Conservation (phyloP, 2,113 vertebrate genomes). For the Podarcis raffonei region DNA sequence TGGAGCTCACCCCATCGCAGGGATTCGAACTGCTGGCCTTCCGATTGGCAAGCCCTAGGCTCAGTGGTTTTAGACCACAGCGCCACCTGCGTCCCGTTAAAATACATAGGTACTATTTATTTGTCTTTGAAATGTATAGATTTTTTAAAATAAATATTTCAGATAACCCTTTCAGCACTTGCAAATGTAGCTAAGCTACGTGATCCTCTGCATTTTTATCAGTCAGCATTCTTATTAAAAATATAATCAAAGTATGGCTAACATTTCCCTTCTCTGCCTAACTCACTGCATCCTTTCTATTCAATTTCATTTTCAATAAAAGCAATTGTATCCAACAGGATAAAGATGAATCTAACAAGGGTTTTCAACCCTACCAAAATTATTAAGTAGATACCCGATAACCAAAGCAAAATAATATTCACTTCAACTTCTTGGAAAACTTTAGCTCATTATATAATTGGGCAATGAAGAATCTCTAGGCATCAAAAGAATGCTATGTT, state of each 20-base stretch:
- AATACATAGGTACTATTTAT: not conserved
- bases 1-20: too few species aligned
- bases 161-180: not conserved
- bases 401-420: not conserved
- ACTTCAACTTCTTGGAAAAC: not conserved
- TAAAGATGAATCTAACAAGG: not conserved
- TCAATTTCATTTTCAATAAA: not conserved
- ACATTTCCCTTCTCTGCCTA: not conserved
- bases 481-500: not conserved
- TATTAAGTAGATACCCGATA: not conserved
- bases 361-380: not conserved
- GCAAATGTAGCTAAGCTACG: too few species aligned
- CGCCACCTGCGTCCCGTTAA: too few species aligned
- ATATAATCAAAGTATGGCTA: not conserved
- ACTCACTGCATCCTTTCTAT: not conserved
- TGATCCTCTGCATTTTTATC: too few species aligned
- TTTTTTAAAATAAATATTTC: not conserved
- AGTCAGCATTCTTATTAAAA: not conserved
- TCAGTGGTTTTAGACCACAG: too few species aligned
- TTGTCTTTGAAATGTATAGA: not conserved
- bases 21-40: too few species aligned
- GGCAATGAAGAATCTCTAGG: not conserved
- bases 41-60: too few species aligned
- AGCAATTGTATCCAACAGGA: not conserved
- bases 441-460: not conserved